phyloP scores from a whole-genome alignment of 2,797 vertebrate genomes.

The Esox lucius region DNA sequence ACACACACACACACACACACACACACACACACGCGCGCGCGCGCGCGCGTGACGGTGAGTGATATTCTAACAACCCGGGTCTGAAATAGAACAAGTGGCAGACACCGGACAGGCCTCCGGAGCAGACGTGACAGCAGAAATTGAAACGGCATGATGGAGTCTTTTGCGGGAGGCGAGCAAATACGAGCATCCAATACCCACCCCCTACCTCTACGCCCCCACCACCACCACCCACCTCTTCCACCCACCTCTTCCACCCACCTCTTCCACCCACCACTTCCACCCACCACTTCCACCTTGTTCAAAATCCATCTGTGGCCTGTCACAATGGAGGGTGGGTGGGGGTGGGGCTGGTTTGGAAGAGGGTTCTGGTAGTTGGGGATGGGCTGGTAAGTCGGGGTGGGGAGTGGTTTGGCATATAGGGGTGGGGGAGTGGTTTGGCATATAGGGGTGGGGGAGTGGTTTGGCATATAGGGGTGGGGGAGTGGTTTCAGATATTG shows the following conservation, averaged over 20 bases:
- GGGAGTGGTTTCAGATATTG: constrained; percentile 11
- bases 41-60: constrained; percentile 11
- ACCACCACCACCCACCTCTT: background rate
- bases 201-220: background rate
- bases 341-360: background rate
- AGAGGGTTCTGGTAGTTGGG: background rate
- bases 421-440: background rate
- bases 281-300: constrained; percentile 11
- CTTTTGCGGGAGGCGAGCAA: constrained; percentile 8
- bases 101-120: constrained; percentile 5
- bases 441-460: background rate
- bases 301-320: constrained; percentile 28
- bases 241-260: constrained; percentile 4
- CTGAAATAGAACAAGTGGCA: constrained; percentile 24
- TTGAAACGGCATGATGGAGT: constrained; percentile 39
- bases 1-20: no score
- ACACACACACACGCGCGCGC: background rate
- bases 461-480: background rate
- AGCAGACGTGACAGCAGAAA: constrained; percentile 36
- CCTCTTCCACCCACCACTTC: background rate
- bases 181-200: constrained; percentile 5
- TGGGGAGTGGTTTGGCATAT: no score
- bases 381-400: background rate
- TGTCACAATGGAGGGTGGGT: constrained; percentile 20
- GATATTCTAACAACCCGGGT: constrained; percentile 28